Conservation (phyloP, 2,113 vertebrate species). For the Macrotis lagotis region DNA sequence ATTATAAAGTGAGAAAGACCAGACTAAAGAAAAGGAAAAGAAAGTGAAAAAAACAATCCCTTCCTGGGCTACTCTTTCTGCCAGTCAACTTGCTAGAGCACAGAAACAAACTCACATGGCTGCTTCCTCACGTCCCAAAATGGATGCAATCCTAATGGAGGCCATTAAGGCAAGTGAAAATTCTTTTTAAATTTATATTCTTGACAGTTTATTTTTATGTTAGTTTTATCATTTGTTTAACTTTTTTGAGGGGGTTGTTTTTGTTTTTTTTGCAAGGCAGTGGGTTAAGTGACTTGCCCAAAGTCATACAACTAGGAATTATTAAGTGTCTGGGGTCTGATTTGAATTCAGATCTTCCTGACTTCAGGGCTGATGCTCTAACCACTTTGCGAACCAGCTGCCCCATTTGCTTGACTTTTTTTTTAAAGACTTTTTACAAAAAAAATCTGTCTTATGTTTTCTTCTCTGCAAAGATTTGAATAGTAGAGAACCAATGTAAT, state of each 20-base stretch:
- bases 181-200: conserved; percentile 49
- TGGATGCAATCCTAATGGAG: conserved; percentile 95
- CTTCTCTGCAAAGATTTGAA: conserved; percentile 49
- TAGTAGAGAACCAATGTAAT: conserved; percentile 25
- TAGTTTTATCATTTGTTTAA: conserved; percentile 50
- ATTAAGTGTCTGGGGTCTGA: no score
- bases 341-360: no score
- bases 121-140: conserved; percentile 91
- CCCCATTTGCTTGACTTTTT: conserved; percentile 48
- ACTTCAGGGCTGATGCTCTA: no score
- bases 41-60: conserved; percentile 98
- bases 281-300: no score
- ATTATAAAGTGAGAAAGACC: conserved; percentile 91
- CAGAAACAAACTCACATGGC: conserved; percentile 90
- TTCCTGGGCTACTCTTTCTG: conserved; percentile 93
- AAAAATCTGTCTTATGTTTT: conserved; percentile 29
- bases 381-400: no score
- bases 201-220: conserved; percentile 38
- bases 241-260: no score
- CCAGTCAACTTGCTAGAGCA: conserved; percentile 90
- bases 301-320: no score
- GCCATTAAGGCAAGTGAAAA: conserved; percentile 89
- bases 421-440: conserved; percentile 37
- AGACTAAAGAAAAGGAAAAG: conserved; percentile 92
- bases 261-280: no score